A percentile compares a stretch with the other conserved stretches of the same genome.
Conservation (phyloP, 1,140 invertebrate species). For the Protaetia brevitarsis region DNA sequence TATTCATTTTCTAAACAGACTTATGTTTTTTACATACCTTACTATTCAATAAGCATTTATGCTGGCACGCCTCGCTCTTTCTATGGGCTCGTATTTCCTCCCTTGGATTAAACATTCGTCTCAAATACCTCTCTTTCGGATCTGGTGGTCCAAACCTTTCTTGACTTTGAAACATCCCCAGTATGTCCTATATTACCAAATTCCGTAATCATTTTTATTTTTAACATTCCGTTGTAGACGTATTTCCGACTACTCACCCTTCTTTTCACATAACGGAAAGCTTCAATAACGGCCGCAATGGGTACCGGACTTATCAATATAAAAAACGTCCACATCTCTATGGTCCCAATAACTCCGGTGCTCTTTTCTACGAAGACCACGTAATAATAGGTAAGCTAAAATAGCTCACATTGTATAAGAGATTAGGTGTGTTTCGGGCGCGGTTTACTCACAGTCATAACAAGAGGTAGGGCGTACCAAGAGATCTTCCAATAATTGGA, state of each 20-base stretch:
- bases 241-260: not conserved
- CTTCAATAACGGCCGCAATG: not conserved
- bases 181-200: not conserved
- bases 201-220: not conserved
- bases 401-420: too few species aligned
- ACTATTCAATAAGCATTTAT: slow-evolving; percentile 5
- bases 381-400: not conserved
- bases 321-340: not conserved
- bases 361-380: not conserved
- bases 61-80: not conserved
- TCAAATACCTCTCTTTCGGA: slow-evolving; percentile 18
- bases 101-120: slow-evolving; percentile 18
- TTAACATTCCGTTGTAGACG: not conserved
- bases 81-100: not conserved
- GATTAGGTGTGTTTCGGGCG: too few species aligned
- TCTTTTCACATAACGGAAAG: not conserved
- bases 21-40: slow-evolving; percentile 2
- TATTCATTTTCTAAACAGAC: too few species aligned
- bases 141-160: slow-evolving; percentile 7
- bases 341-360: not conserved
- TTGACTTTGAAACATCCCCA: slow-evolving; percentile 8
- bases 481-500: too few species aligned
- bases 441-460: too few species aligned
- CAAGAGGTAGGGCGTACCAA: too few species aligned
- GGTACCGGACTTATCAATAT: not conserved